phyloP scores from a whole-genome alignment of 2,888 invertebrate species.

The Apotomis turbidana region DNA sequence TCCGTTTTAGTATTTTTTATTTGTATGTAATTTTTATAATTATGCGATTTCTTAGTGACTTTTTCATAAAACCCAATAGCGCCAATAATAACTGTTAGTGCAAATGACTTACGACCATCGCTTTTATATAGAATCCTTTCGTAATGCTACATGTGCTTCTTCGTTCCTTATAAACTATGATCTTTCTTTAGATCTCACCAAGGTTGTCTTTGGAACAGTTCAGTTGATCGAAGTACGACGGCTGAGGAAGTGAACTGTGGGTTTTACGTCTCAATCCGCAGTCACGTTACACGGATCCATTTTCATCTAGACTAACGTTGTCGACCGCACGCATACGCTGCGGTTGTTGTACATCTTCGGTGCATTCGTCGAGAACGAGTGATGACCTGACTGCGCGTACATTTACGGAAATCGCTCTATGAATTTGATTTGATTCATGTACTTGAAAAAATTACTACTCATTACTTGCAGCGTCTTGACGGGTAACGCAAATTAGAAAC shows the following conservation, averaged over 20 bases:
- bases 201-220: not conserved
- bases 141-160: not conserved
- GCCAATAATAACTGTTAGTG: too few relatives aligned
- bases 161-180: not conserved
- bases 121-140: not conserved
- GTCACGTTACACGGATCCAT: constrained; percentile 59
- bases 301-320: constrained; percentile 60
- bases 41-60: too few relatives aligned
- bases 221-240: not conserved
- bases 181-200: not conserved
- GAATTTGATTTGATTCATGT: constrained; percentile 14
- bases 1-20: too few relatives aligned
- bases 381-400: constrained; percentile 59
- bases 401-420: constrained; percentile 43
- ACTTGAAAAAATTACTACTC: not conserved
- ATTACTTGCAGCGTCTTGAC: not conserved
- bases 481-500: too few relatives aligned
- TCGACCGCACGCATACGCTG: constrained; percentile 64
- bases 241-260: not conserved
- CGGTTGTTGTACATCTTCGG: constrained; percentile 64
- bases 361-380: constrained; percentile 67
- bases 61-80: too few relatives aligned
- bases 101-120: too few relatives aligned
- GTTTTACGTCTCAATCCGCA: constrained; percentile 48
- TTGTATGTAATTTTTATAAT: too few relatives aligned